phyloP scores from a whole-genome alignment of 2,797 vertebrate genomes.

The Manis pentadactyla region DNA sequence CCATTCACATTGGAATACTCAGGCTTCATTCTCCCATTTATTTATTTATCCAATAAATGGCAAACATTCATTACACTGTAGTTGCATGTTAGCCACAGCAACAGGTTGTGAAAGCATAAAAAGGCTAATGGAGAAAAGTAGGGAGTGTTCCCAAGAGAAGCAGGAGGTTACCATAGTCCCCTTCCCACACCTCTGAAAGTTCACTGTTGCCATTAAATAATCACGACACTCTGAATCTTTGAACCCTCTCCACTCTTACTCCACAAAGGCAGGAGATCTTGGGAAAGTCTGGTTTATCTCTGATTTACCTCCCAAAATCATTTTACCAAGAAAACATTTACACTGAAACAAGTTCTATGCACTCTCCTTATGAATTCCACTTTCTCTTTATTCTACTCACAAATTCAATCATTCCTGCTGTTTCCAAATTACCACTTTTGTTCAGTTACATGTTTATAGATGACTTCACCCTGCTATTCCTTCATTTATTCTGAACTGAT shows the following conservation, averaged over 20 bases:
- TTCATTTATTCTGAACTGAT: slow-evolving; percentile 64
- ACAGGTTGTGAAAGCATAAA: not conserved
- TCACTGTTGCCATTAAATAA: not conserved
- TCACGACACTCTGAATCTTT: too few relatives aligned
- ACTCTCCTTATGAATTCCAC: not conserved
- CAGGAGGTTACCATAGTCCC: not conserved
- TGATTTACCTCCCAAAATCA: not conserved
- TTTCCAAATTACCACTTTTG: slow-evolving; percentile 48
- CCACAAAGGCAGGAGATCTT: not conserved
- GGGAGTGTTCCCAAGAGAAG: not conserved
- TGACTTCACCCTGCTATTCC: slow-evolving; percentile 20
- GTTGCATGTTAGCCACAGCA: not conserved
- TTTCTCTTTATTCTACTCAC: slow-evolving; percentile 55
- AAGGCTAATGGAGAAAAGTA: not conserved
- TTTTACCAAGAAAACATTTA: slow-evolving; percentile 6
- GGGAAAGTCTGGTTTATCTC: not conserved
- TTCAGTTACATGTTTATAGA: slow-evolving; percentile 37
- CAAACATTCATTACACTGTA: not conserved
- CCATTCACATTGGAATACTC: not conserved
- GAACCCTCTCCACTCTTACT: not conserved
- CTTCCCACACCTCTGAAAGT: not conserved
- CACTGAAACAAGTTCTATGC: not conserved
- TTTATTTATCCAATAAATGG: not conserved
- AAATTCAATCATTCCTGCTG: slow-evolving; percentile 44
- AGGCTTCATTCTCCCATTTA: not conserved